A percentile compares a stretch with the other conserved stretches of the same genome.
Evolutionary conservation across 2,888 invertebrate genomes (phyloP).

Genomic region (Thecocarcelia acutangulata): DNA sequence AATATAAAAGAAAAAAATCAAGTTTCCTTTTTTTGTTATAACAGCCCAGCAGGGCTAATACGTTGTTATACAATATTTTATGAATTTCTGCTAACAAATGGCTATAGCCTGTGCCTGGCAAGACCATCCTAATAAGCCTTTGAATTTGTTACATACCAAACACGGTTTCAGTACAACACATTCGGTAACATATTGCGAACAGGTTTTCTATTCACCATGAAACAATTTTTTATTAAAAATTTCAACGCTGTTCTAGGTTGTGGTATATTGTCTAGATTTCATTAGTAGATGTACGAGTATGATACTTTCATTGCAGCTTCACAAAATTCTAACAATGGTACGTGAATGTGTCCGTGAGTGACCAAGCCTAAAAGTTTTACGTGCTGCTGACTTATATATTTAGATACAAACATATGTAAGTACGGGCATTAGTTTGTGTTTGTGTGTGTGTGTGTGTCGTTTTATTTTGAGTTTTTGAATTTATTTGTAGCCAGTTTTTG

Average conservation of each 20-base stretch:
- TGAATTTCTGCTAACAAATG: no score
- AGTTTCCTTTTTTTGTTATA: no score
- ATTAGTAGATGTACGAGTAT: conserved; percentile 22
- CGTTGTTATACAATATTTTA: no score
- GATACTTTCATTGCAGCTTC: not conserved
- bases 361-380: conserved; percentile 26
- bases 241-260: conserved; percentile 60
- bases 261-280: conserved; percentile 55
- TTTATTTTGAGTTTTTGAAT: conserved; percentile 52
- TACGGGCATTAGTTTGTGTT: no score
- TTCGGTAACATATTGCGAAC: no score
- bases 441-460: not conserved
- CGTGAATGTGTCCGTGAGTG: conserved; percentile 18
- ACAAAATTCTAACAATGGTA: not conserved
- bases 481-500: conserved; percentile 51
- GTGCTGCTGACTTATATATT: not conserved
- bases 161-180: not conserved
- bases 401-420: no score
- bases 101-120: no score
- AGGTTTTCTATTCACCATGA: not conserved
- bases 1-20: no score
- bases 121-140: no score
- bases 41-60: no score
- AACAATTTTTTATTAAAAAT: conserved; percentile 46
- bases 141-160: not conserved